Evolutionary conservation across 2,113 vertebrate species (phyloP), one percentile per base, ranked within the genome.

Genomic region (Entomyzon cyanotis): DNA sequence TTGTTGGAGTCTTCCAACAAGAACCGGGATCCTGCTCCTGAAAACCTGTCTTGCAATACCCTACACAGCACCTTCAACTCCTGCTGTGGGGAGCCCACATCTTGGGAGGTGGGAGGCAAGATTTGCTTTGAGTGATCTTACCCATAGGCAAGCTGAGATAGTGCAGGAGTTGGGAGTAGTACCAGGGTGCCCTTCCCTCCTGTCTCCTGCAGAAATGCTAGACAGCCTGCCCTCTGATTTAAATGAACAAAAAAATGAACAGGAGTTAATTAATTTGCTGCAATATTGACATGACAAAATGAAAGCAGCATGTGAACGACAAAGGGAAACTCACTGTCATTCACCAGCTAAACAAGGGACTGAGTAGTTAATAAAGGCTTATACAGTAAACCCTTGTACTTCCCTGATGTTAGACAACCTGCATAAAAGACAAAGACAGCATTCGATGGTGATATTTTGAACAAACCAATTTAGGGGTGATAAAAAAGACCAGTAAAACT

Each of bases 201-300:
- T 12, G 7, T 17, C 52, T 83, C 52, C 44, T 46, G 27, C 47
- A 77, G 90, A 63, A 96, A 90, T 41, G 27, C 55, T 31, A 50
- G 68, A 35, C 64, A 89, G 47, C 28, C 62, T 91, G 85, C 56
- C 63, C 85, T 92, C 50, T 15, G 69, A 84, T 83, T 81, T 31
- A 83, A 85, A 92, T 20, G 55, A 96, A 90, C 41, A 87, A 84
- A 95, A 92, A 87, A 58, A 60, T 25, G 87, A 95, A 67, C 60
- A 64, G 30, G 47, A 92, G 59, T 90, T 93, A 93, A 96, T 94
- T 96, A 94, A 97, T 96, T 96, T 88, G 79, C 82, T 92, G 85
- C 64, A 86, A 67, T 86, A 86, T 75, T 84, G 88, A 78, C 92
- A 96, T 60, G 91, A 92, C 91, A 93, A 90, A 96, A 95, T 90